phyloP scores from a whole-genome alignment of 2,797 vertebrate genomes.

The Carduelis carduelis region DNA sequence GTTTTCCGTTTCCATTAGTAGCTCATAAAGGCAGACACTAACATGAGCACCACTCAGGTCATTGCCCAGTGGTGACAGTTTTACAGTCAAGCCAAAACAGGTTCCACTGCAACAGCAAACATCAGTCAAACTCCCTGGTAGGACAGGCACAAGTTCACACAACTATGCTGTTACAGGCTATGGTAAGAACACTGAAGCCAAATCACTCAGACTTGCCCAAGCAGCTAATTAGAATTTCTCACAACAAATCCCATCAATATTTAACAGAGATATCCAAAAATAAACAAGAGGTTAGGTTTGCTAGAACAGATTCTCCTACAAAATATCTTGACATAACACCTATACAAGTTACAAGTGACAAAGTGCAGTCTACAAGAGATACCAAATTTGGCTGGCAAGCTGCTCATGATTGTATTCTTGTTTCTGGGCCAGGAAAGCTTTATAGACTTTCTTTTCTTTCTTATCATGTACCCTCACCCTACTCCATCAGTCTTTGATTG shows the following conservation, averaged over 20 bases:
- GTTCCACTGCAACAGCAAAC: neutral
- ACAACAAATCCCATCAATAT: conserved; percentile 7
- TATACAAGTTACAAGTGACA: neutral
- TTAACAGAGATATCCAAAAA: neutral
- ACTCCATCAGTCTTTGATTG: neutral
- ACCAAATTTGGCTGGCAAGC: neutral
- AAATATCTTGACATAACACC: neutral
- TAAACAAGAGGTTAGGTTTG: neutral
- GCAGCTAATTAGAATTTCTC: conserved; percentile 21
- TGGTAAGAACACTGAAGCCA: neutral
- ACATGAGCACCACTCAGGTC: neutral
- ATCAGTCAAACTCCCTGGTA: neutral
- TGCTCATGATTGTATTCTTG: neutral
- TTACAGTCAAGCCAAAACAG: neutral
- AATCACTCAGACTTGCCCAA: neutral
- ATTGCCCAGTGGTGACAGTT: neutral
- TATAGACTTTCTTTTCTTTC: neutral
- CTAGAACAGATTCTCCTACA: neutral
- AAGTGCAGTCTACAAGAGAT: neutral
- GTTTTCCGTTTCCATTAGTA: neutral
- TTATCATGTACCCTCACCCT: neutral
- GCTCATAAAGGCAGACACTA: neutral
- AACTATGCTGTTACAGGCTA: neutral
- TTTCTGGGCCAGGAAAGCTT: neutral
- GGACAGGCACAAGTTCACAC: neutral